Percentiles rank a stretch among this genome's conserved stretches.
phyloP scores from a whole-genome alignment of 2,113 vertebrate species.

The Strigops habroptila region DNA sequence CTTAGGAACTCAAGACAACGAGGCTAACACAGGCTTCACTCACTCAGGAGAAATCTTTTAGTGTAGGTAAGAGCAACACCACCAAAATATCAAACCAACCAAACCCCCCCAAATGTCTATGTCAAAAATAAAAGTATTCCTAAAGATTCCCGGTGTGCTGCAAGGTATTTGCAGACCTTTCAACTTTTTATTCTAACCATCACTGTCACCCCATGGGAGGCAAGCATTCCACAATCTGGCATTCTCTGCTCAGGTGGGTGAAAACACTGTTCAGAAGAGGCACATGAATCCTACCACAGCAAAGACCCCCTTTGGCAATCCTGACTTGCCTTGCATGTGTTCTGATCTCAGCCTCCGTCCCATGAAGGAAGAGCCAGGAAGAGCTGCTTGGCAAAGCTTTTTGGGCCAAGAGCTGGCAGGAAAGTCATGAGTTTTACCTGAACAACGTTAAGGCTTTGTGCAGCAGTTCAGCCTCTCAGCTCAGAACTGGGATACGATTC shows the following conservation, averaged over 20 bases:
- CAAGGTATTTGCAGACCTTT: background rate
- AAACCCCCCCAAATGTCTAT: background rate
- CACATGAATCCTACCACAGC: background rate
- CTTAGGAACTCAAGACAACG: background rate
- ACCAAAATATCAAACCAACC: background rate
- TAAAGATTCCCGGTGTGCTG: background rate
- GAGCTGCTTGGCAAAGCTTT: background rate
- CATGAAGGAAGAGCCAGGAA: rapidly evolving
- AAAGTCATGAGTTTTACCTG: background rate
- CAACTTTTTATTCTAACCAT: background rate
- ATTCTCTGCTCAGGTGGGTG: background rate
- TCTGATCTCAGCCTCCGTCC: background rate
- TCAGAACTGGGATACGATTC: background rate
- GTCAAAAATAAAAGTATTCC: background rate
- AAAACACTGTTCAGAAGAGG: background rate
- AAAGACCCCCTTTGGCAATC: background rate
- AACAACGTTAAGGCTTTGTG: background rate
- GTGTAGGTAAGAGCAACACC: background rate
- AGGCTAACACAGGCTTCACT: background rate
- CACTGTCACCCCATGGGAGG: background rate
- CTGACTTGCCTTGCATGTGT: background rate
- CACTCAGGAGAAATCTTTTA: background rate
- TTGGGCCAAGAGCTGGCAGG: background rate
- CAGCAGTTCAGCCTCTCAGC: background rate
- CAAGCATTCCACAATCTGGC: background rate